A percentile compares a stretch with the other conserved stretches of the same genome.
Evolutionary conservation across 2,113 vertebrate genomes (phyloP).

Genomic region (Campylomormyrus numenius): DNA sequence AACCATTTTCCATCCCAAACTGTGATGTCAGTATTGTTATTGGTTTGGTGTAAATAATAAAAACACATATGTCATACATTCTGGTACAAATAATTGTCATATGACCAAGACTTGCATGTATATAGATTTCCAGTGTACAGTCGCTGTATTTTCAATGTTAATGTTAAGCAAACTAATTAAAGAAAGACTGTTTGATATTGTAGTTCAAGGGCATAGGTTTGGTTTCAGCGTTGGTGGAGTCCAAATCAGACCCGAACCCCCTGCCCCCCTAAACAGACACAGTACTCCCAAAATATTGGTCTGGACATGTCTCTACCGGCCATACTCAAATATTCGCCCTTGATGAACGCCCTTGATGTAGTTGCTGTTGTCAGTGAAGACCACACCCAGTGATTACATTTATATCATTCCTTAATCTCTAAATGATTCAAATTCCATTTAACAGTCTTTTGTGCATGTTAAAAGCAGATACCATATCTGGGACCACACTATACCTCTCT

Average conservation of each 20-base stretch:
- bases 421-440: not conserved
- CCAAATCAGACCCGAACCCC: not conserved
- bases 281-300: not conserved
- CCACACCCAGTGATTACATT: not conserved
- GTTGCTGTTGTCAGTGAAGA: not conserved
- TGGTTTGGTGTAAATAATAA: not conserved
- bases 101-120: not conserved
- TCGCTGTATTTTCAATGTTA: not conserved
- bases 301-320: not conserved
- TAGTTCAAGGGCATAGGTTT: not conserved
- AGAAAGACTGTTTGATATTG: not conserved
- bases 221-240: not conserved
- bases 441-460: not conserved
- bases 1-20: not conserved
- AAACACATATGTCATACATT: not conserved
- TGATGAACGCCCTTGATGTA: not conserved
- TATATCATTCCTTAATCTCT: not conserved
- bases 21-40: constrained; percentile 4
- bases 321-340: not conserved
- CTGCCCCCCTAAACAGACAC: not conserved
- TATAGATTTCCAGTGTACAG: not conserved
- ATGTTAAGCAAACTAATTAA: not conserved
- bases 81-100: not conserved
- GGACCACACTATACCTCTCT: not conserved
- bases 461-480: not conserved